These are phyloP conservation scores for Acanthurus tractus DNA, from an alignment of 2,797 vertebrate genomes.

Conservation along the genomic window DNA sequence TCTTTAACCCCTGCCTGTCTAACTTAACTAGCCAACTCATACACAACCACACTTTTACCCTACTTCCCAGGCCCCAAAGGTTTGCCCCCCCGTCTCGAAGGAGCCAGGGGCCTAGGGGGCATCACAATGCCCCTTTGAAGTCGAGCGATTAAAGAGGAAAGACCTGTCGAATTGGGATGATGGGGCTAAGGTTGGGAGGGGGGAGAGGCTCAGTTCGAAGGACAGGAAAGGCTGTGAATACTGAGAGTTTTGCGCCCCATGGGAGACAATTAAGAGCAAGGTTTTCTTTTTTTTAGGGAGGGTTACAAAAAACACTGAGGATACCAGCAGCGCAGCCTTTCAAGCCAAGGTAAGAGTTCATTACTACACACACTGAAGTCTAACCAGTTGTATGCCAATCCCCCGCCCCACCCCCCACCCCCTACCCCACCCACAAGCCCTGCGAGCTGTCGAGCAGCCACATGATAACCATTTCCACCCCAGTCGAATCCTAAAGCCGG, in stretches of 20 bases:
- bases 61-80: slow-evolving; percentile 69
- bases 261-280: slow-evolving; percentile 84
- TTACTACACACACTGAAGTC: slow-evolving; percentile 68
- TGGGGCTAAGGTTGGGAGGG: slow-evolving; percentile 63
- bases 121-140: slow-evolving; percentile 82
- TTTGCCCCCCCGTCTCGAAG: slow-evolving; percentile 54
- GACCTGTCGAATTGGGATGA: slow-evolving; percentile 79
- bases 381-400: slow-evolving; percentile 42
- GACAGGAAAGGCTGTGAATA: slow-evolving; percentile 80
- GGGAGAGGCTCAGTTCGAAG: slow-evolving; percentile 72
- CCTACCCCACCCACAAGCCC: slow-evolving; percentile 35
- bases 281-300: slow-evolving; percentile 67
- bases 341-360: slow-evolving; percentile 79
- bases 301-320: slow-evolving; percentile 81
- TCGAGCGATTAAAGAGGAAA: slow-evolving; percentile 80
- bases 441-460: slow-evolving; percentile 58
- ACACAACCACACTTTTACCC: slow-evolving; percentile 56
- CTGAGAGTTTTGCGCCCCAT: slow-evolving; percentile 68
- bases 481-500: slow-evolving; percentile 61
- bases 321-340: slow-evolving; percentile 66
- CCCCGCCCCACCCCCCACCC: background rate
- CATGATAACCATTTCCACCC: slow-evolving; percentile 69
- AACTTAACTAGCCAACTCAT: slow-evolving; percentile 39
- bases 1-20: slow-evolving; percentile 44
- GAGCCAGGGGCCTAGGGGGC: slow-evolving; percentile 64